A percentile compares a stretch with the other conserved stretches of the same genome.
phyloP scores from a whole-genome alignment of 2,113 vertebrate genomes.

The Halichoeres trimaculatus region DNA sequence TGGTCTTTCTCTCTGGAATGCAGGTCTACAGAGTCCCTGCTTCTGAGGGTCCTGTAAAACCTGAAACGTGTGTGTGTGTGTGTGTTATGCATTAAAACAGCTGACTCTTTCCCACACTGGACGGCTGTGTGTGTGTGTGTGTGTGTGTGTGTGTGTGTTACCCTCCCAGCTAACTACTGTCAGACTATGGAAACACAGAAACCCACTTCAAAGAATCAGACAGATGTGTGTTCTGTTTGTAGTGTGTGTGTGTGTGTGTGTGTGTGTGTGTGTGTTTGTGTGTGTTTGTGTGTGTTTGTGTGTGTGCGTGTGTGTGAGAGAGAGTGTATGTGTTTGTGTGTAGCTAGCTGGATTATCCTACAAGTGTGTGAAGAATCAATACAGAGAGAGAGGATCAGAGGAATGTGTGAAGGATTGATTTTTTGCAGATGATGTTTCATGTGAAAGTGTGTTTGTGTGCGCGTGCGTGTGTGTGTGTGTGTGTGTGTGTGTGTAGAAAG shows the following conservation, averaged over 20 bases:
- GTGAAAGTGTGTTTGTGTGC: neutral
- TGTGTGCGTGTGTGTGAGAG: slow-evolving; percentile 21
- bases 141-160: slow-evolving; percentile 12
- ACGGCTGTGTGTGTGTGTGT: neutral
- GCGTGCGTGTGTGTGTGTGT: neutral
- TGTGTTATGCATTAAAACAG: slow-evolving; percentile 51
- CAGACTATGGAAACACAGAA: slow-evolving; percentile 36
- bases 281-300: slow-evolving; percentile 3
- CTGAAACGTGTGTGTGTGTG: slow-evolving; percentile 29
- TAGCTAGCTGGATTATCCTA: slow-evolving; percentile 35
- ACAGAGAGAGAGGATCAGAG: slow-evolving; percentile 28
- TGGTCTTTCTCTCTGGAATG: slow-evolving; percentile 33
- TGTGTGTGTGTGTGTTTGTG: slow-evolving; percentile 23
- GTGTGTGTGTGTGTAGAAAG: no score
- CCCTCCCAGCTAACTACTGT: slow-evolving; percentile 24
- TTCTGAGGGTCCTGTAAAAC: slow-evolving; percentile 56
- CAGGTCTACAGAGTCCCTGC: slow-evolving; percentile 27
- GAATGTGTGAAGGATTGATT: slow-evolving; percentile 62
- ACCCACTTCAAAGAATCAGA: slow-evolving; percentile 57
- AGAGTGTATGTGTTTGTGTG: slow-evolving; percentile 9
- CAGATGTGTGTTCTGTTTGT: slow-evolving; percentile 27
- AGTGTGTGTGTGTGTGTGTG: slow-evolving; percentile 19
- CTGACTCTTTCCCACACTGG: slow-evolving; percentile 45
- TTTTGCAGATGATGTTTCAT: slow-evolving; percentile 42
- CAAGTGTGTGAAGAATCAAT: slow-evolving; percentile 64